Conservation (phyloP, 2,797 vertebrate genomes). For the Peromyscus attwateri region DNA sequence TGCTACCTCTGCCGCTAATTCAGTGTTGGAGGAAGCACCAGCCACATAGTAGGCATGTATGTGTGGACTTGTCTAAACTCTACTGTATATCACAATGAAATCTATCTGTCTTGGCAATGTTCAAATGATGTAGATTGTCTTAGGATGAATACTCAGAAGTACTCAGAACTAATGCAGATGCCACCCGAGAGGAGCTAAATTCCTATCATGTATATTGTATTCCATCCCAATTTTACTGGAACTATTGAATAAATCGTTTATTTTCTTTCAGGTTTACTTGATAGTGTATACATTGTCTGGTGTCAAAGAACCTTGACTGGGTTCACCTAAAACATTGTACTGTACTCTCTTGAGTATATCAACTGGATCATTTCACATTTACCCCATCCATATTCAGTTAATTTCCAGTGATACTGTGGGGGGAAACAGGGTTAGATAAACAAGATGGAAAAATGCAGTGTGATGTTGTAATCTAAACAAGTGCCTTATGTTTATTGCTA, state of each 20-base stretch:
- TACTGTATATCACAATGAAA: conserved; percentile 81
- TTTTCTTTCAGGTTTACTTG: conserved; percentile 85
- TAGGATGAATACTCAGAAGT: conserved; percentile 75
- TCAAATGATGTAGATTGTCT: conserved; percentile 82
- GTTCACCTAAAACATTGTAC: conserved; percentile 77
- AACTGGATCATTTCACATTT: conserved; percentile 73
- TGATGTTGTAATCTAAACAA: conserved; percentile 80
- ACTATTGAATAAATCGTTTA: conserved; percentile 86
- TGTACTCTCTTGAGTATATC: conserved; percentile 67
- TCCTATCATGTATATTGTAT: conserved; percentile 82
- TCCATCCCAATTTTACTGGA: conserved; percentile 82
- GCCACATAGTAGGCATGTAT: conserved; percentile 64
- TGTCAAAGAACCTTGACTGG: conserved; percentile 77
- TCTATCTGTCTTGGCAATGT: conserved; percentile 80
- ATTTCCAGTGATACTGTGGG: conserved; percentile 77
- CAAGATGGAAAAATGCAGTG: conserved; percentile 66
- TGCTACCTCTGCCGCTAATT: conserved; percentile 70
- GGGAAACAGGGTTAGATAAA: conserved; percentile 76
- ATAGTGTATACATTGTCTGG: conserved; percentile 84
- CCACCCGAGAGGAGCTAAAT: conserved; percentile 71
- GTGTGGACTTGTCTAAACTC: conserved; percentile 78
- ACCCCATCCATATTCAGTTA: conserved; percentile 64
- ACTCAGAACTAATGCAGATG: conserved; percentile 73
- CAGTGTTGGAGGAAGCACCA: conserved; percentile 78
- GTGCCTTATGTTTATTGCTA: conserved; percentile 83